Conservation (phyloP, 2,888 invertebrate genomes). For the Schizaphis graminum region DNA sequence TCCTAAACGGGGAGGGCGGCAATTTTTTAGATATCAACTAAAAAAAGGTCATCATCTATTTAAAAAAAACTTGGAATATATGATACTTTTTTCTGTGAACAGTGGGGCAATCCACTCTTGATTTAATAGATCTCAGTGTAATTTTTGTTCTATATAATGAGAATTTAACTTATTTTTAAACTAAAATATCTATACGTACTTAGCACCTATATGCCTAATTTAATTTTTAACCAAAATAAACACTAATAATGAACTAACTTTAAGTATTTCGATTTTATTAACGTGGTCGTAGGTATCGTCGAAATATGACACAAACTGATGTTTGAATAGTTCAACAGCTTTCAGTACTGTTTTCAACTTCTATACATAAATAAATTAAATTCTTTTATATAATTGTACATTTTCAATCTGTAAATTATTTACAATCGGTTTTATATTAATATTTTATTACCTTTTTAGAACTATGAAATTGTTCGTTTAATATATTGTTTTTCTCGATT, state of each 20-base stretch:
- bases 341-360: not conserved
- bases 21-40: too few species aligned
- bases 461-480: conserved; percentile 8
- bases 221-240: not conserved
- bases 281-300: not conserved
- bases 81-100: too few species aligned
- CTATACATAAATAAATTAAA: not conserved
- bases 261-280: not conserved
- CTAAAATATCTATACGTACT: not conserved
- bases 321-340: not conserved
- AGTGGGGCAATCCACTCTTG: too few species aligned
- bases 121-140: not conserved
- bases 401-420: not conserved
- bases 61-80: too few species aligned
- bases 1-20: too few species aligned
- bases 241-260: not conserved
- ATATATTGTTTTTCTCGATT: not conserved
- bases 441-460: conserved; percentile 4
- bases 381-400: not conserved
- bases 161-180: not conserved
- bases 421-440: not conserved
- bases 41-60: too few species aligned
- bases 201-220: not conserved
- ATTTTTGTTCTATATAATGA: not conserved
- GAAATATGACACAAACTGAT: not conserved